phyloP scores from a whole-genome alignment of 2,113 vertebrate species.

The Pedetes capensis region DNA sequence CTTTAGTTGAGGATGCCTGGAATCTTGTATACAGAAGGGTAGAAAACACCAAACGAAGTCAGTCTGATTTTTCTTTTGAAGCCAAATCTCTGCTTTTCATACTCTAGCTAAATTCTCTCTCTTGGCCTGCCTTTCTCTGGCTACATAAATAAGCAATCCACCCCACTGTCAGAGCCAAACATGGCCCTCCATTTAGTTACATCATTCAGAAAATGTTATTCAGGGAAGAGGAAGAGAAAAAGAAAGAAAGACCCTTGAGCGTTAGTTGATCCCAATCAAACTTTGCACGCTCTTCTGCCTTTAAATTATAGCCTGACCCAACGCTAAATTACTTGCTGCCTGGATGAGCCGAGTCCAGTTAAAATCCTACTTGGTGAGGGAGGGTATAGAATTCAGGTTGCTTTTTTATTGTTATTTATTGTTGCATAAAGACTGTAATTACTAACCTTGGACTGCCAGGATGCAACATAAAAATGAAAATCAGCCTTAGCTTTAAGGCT shows the following conservation, averaged over 20 bases:
- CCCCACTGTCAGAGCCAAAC: slow-evolving; percentile 41
- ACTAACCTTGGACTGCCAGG: slow-evolving; percentile 78
- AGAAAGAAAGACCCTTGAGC: slow-evolving; percentile 42
- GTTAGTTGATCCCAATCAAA: slow-evolving; percentile 69
- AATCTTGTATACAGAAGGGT: background rate
- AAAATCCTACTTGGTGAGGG: slow-evolving; percentile 46
- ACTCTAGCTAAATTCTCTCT: slow-evolving; percentile 36
- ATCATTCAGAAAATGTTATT: slow-evolving; percentile 75
- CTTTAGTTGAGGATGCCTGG: background rate
- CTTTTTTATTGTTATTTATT: slow-evolving; percentile 80
- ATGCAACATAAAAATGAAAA: slow-evolving; percentile 80
- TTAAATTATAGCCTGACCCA: slow-evolving; percentile 74
- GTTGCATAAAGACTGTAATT: slow-evolving; percentile 73
- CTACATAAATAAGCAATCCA: slow-evolving; percentile 57
- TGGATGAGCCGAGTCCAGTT: slow-evolving; percentile 65
- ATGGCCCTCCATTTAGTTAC: slow-evolving; percentile 46
- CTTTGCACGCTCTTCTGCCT: slow-evolving; percentile 77
- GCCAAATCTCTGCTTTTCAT: slow-evolving; percentile 31
- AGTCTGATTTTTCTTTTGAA: slow-evolving; percentile 36
- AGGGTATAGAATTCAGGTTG: slow-evolving; percentile 61
- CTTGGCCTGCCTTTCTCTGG: slow-evolving; percentile 17
- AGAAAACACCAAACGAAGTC: background rate
- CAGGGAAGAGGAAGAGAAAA: background rate
- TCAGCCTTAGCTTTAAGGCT: slow-evolving; percentile 68
- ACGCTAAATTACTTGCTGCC: slow-evolving; percentile 76